Conservation (phyloP, 2,113 vertebrate species). For the Lepus europaeus region DNA sequence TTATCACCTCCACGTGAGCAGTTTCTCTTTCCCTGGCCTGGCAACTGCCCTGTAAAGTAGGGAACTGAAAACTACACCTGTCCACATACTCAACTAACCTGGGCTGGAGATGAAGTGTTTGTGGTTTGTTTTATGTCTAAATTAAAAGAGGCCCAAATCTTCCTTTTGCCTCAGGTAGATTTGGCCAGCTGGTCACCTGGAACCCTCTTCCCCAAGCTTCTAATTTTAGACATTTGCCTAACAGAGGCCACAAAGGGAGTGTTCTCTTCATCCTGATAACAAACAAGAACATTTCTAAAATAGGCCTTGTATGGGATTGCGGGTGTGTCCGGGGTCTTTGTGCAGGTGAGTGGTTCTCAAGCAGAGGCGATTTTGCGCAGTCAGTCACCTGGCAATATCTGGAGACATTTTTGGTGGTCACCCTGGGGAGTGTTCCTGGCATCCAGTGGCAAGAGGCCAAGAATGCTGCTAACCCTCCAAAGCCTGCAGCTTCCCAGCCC, state of each 20-base stretch:
- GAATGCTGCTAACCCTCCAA: neutral
- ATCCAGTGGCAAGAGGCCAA: no score
- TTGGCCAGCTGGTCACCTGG: neutral
- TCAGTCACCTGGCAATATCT: neutral
- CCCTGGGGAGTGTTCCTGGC: neutral
- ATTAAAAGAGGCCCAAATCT: neutral
- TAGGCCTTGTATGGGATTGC: neutral
- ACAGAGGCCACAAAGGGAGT: neutral
- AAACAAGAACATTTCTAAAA: neutral
- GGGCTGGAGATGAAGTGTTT: no score
- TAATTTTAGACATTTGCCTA: neutral
- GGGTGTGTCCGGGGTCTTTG: neutral
- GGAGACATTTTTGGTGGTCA: neutral
- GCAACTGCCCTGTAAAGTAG: neutral
- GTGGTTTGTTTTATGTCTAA: constrained; percentile 13
- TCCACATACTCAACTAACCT: neutral
- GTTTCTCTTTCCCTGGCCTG: neutral
- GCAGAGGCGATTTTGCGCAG: neutral
- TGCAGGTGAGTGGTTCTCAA: neutral
- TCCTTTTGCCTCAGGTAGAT: neutral
- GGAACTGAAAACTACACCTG: neutral
- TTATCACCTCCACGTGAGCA: neutral
- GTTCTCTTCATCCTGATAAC: neutral
- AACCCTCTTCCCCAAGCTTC: neutral
- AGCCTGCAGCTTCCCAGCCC: neutral